Conservation (phyloP, 1,140 invertebrate species). For the Trigoniulus corallinus region DNA sequence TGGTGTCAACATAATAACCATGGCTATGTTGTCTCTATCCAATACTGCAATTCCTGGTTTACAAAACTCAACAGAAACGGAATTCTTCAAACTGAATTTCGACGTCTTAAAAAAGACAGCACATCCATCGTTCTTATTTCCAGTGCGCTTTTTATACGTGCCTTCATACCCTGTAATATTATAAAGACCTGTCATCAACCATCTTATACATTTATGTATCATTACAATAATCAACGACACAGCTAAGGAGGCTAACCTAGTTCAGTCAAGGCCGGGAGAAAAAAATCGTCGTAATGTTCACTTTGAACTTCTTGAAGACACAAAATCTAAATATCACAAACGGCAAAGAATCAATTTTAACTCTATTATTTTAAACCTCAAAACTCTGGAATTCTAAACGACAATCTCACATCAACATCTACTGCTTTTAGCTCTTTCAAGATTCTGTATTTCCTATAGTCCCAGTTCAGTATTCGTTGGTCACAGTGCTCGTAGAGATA, state of each 20-base stretch:
- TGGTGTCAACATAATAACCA: slow-evolving; percentile 51
- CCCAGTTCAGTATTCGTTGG: slow-evolving; percentile 44
- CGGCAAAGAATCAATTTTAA: neutral
- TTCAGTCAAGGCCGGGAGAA: slow-evolving; percentile 26
- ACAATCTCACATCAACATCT: slow-evolving; percentile 48
- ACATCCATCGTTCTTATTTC: slow-evolving; percentile 55
- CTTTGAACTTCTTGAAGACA: slow-evolving; percentile 75
- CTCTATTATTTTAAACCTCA: too few relatives aligned
- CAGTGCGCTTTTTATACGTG: slow-evolving; percentile 55
- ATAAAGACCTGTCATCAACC: too few relatives aligned
- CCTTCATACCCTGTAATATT: slow-evolving; percentile 36
- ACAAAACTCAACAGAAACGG: slow-evolving; percentile 41
- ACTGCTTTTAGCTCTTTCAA: slow-evolving; percentile 48
- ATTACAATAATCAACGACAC: too few relatives aligned
- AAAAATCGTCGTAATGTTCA: slow-evolving; percentile 46
- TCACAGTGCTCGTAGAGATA: slow-evolving; percentile 52
- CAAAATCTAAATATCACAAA: slow-evolving; percentile 39
- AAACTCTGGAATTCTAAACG: neutral
- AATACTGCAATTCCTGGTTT: slow-evolving; percentile 35
- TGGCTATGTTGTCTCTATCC: slow-evolving; percentile 70
- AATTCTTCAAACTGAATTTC: slow-evolving; percentile 42
- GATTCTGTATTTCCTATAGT: slow-evolving; percentile 43
- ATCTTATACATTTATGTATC: too few relatives aligned
- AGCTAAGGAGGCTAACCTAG: too few relatives aligned
- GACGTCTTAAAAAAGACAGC: slow-evolving; percentile 56